Percentiles rank a stretch among this genome's conserved stretches.
Evolutionary conservation across 2,113 vertebrate species (phyloP).

Genomic region (Condylura cristata): DNA sequence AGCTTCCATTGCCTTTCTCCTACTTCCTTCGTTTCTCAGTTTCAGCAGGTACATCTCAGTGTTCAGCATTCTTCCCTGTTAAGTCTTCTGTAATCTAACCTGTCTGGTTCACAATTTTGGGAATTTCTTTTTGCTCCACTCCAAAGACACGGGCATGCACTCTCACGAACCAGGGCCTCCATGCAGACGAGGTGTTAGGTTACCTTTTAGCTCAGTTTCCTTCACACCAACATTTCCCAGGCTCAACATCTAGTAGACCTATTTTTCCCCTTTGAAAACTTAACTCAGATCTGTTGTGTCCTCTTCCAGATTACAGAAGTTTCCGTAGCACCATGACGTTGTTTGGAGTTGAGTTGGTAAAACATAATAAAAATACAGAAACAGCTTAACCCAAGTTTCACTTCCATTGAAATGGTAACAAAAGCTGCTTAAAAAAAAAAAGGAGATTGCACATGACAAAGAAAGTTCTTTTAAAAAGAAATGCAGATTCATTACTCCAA

Average conservation of each 20-base stretch:
- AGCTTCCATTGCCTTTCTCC: rapidly evolving
- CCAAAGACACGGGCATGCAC: not conserved
- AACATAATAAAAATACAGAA: not conserved
- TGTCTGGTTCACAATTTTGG: not conserved
- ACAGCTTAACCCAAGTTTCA: not conserved
- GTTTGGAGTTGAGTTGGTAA: not conserved
- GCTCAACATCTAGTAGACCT: not conserved
- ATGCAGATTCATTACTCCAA: not conserved
- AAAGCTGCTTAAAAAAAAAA: not conserved
- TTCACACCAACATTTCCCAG: not conserved
- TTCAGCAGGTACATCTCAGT: not conserved
- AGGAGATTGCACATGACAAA: not conserved
- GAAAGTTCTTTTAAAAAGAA: not conserved
- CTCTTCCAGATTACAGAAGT: not conserved
- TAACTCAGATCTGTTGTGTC: not conserved
- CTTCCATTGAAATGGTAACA: not conserved
- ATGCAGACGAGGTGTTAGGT: not conserved
- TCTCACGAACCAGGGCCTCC: not conserved
- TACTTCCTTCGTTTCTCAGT: too few relatives aligned
- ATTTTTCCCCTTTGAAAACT: not conserved
- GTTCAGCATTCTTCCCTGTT: not conserved
- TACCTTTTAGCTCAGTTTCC: not conserved
- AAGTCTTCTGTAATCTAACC: not conserved
- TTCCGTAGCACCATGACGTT: not conserved
- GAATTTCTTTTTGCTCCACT: not conserved